Evolutionary conservation across 2,888 invertebrate genomes (phyloP).

Genomic region (Ryuthela nishihirai): DNA sequence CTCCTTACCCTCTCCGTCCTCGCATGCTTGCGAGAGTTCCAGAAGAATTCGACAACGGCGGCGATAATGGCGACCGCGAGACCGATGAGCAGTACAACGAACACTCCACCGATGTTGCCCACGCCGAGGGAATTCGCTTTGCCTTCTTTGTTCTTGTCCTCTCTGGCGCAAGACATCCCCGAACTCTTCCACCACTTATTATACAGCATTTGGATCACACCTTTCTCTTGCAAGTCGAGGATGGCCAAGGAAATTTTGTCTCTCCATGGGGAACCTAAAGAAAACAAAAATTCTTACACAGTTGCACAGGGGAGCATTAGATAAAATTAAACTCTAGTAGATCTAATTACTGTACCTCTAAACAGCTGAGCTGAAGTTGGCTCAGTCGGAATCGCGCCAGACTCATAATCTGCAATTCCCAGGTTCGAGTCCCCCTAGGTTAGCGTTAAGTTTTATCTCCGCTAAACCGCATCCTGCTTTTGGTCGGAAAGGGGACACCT

Average conservation of each 20-base stretch:
- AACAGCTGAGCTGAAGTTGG: too few species aligned
- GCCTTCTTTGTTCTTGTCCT: slow-evolving; percentile 78
- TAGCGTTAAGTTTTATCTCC: too few species aligned
- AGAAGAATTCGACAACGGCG: slow-evolving; percentile 90
- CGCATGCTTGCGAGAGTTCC: slow-evolving; percentile 86
- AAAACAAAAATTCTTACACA: too few species aligned
- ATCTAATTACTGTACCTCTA: too few species aligned
- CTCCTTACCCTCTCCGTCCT: slow-evolving; percentile 51
- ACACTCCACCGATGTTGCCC: slow-evolving; percentile 86
- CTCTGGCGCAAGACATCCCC: slow-evolving; percentile 81
- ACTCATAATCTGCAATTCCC: too few species aligned
- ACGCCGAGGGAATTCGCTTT: slow-evolving; percentile 92
- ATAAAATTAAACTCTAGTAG: too few species aligned
- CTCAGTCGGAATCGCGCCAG: too few species aligned
- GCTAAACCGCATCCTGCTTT: too few species aligned
- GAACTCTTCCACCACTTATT: slow-evolving; percentile 99
- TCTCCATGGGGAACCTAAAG: slow-evolving; percentile 75
- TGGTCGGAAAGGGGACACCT: too few species aligned
- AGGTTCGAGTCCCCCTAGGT: too few species aligned
- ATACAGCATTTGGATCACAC: slow-evolving; percentile 80
- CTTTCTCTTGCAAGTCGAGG: slow-evolving; percentile 90
- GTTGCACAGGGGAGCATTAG: too few species aligned
- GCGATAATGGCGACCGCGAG: slow-evolving; percentile 84
- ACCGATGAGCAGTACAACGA: slow-evolving; percentile 91
- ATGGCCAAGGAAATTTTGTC: slow-evolving; percentile 94